Conservation (phyloP, 2,888 invertebrate genomes). For the Ceriagrion tenellum region DNA sequence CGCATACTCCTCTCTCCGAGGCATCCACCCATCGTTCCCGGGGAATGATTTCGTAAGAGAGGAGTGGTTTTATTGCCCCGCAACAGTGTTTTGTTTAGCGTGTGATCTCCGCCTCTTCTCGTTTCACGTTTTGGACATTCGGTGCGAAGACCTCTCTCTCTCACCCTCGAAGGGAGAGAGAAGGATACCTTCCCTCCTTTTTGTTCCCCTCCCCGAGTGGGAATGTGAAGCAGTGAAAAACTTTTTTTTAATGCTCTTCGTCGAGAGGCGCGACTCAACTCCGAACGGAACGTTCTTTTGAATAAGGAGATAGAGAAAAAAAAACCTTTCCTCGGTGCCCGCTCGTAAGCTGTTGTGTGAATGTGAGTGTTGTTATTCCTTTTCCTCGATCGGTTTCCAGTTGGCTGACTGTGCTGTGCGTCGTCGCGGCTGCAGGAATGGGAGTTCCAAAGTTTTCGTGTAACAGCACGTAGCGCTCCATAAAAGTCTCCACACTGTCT, state of each 20-base stretch:
- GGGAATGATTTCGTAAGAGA: conserved; percentile 38
- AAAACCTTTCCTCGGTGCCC: not conserved
- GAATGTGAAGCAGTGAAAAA: conserved; percentile 31
- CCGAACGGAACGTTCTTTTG: not conserved
- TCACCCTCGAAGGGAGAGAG: not conserved
- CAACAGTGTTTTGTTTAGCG: conserved; percentile 38
- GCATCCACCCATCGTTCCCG: conserved; percentile 28
- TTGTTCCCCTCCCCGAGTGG: conserved; percentile 7
- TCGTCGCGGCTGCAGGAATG: not conserved
- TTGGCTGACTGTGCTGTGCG: not conserved
- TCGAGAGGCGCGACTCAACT: conserved; percentile 17
- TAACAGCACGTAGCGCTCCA: conserved; percentile 7
- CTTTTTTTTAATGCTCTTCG: not conserved
- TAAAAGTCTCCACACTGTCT: not conserved
- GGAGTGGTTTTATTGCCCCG: conserved; percentile 35
- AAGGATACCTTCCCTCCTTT: conserved; percentile 16
- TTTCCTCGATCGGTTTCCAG: not conserved
- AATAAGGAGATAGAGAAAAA: not conserved
- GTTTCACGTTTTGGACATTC: conserved; percentile 39
- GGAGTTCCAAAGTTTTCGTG: conserved; percentile 40
- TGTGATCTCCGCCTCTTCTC: conserved; percentile 36
- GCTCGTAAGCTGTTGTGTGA: not conserved
- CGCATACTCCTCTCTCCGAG: not conserved
- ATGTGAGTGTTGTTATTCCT: not conserved
- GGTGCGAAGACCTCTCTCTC: conserved; percentile 21